A percentile compares a stretch with the other conserved stretches of the same genome.
These are phyloP conservation scores for Marisa cornuarietis DNA, from an alignment of 1,140 invertebrate species.

Conservation along the genomic window DNA sequence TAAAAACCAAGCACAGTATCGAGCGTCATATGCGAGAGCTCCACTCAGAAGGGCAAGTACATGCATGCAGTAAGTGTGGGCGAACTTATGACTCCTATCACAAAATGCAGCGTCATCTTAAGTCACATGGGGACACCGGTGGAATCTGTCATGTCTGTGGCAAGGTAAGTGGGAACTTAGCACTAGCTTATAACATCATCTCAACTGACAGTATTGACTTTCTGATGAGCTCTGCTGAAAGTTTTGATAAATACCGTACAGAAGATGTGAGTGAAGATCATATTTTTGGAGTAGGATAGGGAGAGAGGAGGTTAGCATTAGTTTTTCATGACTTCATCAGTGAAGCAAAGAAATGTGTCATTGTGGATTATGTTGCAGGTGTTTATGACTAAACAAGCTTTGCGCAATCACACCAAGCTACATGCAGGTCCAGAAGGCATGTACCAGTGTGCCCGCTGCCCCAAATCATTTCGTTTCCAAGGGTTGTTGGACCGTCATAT, in stretches of 20 bases:
- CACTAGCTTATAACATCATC: no score
- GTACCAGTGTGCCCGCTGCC: conserved; percentile 21
- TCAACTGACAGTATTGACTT: no score
- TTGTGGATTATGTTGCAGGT: neutral
- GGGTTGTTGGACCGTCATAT: conserved; percentile 15
- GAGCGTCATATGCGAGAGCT: conserved; percentile 17
- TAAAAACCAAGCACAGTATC: conserved; percentile 12
- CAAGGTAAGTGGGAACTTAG: conserved; percentile 3
- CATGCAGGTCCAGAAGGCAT: conserved; percentile 17
- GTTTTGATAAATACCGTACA: no score
- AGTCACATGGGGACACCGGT: conserved; percentile 17
- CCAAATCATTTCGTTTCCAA: conserved; percentile 20
- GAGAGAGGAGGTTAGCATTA: no score
- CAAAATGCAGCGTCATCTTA: conserved; percentile 19
- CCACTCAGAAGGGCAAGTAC: conserved; percentile 12
- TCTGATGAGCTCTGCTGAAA: no score
- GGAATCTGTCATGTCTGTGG: conserved; percentile 22
- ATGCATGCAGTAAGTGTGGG: conserved; percentile 4
- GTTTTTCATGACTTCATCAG: no score
- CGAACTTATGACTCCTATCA: conserved; percentile 21
- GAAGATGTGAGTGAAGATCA: no score
- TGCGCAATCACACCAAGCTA: conserved; percentile 23
- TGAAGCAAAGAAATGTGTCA: no score
- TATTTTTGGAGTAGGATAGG: no score
- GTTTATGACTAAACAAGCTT: conserved; percentile 12